phyloP scores from a whole-genome alignment of 1,140 invertebrate species.

The Aphelenchoides fujianensis region DNA sequence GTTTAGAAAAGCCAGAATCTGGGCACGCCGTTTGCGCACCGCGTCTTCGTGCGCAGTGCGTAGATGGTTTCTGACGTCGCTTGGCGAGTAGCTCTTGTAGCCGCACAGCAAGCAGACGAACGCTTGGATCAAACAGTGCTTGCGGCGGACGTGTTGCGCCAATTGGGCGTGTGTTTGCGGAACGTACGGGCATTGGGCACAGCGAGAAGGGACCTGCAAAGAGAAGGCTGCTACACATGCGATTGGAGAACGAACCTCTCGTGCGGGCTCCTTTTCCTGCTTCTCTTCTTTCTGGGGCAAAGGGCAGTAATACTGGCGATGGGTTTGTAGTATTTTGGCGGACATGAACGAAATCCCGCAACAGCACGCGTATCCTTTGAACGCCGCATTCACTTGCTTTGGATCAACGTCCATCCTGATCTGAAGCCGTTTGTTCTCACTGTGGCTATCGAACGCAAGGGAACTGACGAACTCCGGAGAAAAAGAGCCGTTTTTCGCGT shows the following conservation, averaged over 20 bases:
- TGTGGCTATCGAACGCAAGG: too few species aligned
- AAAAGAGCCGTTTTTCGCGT: too few species aligned
- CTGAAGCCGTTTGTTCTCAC: too few species aligned
- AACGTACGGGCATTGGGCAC: not conserved
- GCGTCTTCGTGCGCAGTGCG: conserved; percentile 8
- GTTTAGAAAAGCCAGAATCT: too few species aligned
- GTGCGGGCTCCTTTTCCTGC: not conserved
- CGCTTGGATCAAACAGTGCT: conserved; percentile 21
- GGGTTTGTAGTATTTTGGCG: not conserved
- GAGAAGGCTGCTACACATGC: not conserved
- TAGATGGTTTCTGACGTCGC: conserved; percentile 30
- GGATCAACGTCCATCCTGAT: too few species aligned
- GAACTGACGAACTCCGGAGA: too few species aligned
- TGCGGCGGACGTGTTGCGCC: not conserved
- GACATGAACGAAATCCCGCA: not conserved
- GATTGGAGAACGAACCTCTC: not conserved
- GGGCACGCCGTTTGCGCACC: not conserved
- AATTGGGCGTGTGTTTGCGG: conserved; percentile 9
- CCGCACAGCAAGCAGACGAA: conserved; percentile 22
- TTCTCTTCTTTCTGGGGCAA: not conserved
- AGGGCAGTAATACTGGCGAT: not conserved
- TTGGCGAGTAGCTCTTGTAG: conserved; percentile 25
- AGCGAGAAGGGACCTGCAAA: conserved; percentile 5
- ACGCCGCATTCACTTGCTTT: too few species aligned
- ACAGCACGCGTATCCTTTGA: not conserved